Percentiles rank a stretch among this genome's conserved stretches.
phyloP scores from a whole-genome alignment of 2,888 invertebrate genomes.

The Cheilosia grossa region DNA sequence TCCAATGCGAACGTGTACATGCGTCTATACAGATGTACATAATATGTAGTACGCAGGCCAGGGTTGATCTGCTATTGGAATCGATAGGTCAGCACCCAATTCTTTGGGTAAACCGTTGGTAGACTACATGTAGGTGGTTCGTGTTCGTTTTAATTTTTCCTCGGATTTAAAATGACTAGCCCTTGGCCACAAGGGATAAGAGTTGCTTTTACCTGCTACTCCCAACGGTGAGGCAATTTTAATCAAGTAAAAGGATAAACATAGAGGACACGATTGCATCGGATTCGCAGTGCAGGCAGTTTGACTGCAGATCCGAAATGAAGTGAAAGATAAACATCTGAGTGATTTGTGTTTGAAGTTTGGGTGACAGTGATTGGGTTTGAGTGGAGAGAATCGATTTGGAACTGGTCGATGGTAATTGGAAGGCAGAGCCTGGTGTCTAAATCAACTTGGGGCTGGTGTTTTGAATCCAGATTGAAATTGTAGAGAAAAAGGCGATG shows the following conservation, averaged over 20 bases:
- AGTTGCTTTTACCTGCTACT: constrained; percentile 18
- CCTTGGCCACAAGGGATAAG: constrained; percentile 25
- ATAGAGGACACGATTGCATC: constrained; percentile 33
- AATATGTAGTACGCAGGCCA: not conserved
- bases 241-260: constrained; percentile 72
- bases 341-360: constrained; percentile 62
- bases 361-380: constrained; percentile 33
- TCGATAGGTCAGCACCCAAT: constrained; percentile 38
- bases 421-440: constrained; percentile 1
- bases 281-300: not conserved
- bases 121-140: not conserved
- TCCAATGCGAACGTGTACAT: not conserved
- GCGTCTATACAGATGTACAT: not conserved
- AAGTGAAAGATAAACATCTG: constrained; percentile 66
- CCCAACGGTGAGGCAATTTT: constrained; percentile 58
- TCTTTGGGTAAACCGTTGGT: not conserved
- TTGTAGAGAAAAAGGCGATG: not conserved
- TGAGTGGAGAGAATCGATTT: constrained; percentile 17
- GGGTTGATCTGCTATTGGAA: constrained; percentile 12
- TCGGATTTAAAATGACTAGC: constrained; percentile 43
- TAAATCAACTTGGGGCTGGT: constrained; percentile 1
- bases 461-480: not conserved
- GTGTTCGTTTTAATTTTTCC: constrained; percentile 9
- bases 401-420: not conserved
- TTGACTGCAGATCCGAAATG: constrained; percentile 38